Conservation (phyloP, 2,113 vertebrate genomes). For the Artemisiospiza belli region DNA sequence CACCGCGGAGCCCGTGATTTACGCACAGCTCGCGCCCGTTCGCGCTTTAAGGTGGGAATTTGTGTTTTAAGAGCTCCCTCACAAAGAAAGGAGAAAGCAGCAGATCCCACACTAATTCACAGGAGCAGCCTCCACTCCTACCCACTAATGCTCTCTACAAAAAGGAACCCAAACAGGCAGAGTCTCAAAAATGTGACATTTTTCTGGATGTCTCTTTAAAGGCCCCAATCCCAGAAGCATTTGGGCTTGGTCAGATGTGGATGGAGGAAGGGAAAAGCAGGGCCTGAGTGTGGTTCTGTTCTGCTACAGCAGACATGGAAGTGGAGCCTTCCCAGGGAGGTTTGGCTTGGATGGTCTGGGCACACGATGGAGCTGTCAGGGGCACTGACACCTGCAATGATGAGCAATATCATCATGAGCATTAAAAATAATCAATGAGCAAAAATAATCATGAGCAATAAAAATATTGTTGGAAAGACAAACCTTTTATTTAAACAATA, state of each 20-base stretch:
- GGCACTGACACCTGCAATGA: neutral
- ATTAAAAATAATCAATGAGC: neutral
- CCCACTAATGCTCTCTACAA: neutral
- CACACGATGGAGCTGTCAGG: rapidly evolving
- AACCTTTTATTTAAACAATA: neutral
- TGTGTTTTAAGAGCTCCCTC: neutral
- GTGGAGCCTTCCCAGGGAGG: neutral
- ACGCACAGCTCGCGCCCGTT: neutral
- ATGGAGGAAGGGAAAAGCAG: neutral
- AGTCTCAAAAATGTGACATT: neutral
- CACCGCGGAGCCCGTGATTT: conserved; percentile 3
- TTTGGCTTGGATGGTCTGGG: neutral
- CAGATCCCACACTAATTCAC: neutral
- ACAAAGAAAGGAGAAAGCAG: neutral
- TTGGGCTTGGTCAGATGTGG: neutral
- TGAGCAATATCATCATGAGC: neutral
- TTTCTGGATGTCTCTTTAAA: neutral
- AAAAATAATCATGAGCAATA: neutral
- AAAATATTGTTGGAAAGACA: neutral
- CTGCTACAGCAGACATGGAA: neutral
- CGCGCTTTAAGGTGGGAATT: conserved; percentile 22
- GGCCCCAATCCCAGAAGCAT: rapidly evolving
- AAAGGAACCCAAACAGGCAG: neutral
- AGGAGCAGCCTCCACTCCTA: neutral
- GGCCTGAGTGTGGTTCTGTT: neutral